Percentiles rank a stretch among this genome's conserved stretches.
These are phyloP conservation scores for Myripristis jacobus DNA, from an alignment of 2,797 vertebrate genomes.

Conservation along the genomic window DNA sequence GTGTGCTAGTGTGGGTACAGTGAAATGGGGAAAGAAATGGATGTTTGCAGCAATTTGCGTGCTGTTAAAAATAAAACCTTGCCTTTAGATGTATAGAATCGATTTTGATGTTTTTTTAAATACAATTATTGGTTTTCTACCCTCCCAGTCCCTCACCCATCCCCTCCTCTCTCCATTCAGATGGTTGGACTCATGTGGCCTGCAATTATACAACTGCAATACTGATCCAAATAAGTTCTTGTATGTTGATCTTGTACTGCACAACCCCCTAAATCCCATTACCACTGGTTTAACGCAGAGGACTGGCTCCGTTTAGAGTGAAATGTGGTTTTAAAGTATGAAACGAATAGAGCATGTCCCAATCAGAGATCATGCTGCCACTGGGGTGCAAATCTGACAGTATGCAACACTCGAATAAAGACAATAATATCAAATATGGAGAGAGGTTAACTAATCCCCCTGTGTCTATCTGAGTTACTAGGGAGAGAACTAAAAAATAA, in stretches of 20 bases:
- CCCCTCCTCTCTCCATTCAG: neutral
- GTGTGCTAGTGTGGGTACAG: neutral
- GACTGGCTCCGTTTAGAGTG: constrained; percentile 12
- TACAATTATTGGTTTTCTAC: neutral
- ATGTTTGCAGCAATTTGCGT: no score
- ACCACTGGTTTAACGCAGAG: constrained; percentile 9
- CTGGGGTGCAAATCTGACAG: no score
- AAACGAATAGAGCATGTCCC: constrained; percentile 49
- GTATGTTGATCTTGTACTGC: no score
- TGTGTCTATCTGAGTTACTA: constrained; percentile 26
- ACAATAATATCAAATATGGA: constrained; percentile 4
- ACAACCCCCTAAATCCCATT: no score
- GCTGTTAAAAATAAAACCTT: no score
- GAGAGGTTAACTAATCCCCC: constrained; percentile 6
- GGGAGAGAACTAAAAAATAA: constrained; percentile 13
- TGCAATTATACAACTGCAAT: constrained; percentile 33
- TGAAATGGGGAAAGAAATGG: no score
- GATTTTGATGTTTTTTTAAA: neutral
- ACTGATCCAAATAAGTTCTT: constrained; percentile 3
- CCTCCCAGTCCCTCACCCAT: no score
- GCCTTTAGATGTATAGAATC: no score
- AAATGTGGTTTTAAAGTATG: constrained; percentile 22
- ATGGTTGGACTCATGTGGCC: constrained; percentile 32
- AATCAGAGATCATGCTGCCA: no score
- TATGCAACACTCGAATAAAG: neutral